Conservation (phyloP, 2,888 invertebrate species). For the Maniola hyperantus region DNA sequence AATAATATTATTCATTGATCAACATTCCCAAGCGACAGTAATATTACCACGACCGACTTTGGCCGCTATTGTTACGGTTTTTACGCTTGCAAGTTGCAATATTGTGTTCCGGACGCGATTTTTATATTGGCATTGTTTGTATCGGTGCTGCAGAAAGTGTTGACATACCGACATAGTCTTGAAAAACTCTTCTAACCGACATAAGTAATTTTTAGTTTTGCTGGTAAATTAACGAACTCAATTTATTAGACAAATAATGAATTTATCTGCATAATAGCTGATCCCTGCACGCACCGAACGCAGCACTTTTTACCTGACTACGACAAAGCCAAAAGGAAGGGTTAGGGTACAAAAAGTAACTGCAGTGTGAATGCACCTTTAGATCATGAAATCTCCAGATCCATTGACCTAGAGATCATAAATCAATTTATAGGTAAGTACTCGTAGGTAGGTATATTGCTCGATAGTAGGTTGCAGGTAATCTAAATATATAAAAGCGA, state of each 20-base stretch:
- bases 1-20: conserved; percentile 9
- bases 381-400: not conserved
- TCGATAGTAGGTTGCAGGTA: not conserved
- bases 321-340: too few relatives aligned
- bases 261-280: too few relatives aligned
- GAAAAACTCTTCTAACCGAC: not conserved
- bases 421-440: not conserved
- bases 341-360: too few relatives aligned
- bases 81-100: conserved; percentile 20
- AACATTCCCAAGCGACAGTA: conserved; percentile 20
- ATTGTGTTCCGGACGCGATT: conserved; percentile 14
- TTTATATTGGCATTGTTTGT: conserved; percentile 11
- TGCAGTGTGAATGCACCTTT: too few relatives aligned
- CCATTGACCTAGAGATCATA: not conserved
- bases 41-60: conserved; percentile 22
- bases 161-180: conserved; percentile 11
- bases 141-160: conserved; percentile 16
- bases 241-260: not conserved
- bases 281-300: too few relatives aligned
- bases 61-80: conserved; percentile 23
- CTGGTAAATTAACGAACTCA: not conserved
- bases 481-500: too few relatives aligned
- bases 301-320: too few relatives aligned
- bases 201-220: too few relatives aligned
- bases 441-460: not conserved